Evolutionary conservation across 2,888 invertebrate genomes (phyloP), one percentile per base, ranked within the genome.

Genomic region (Mechanitis mazaeus): DNA sequence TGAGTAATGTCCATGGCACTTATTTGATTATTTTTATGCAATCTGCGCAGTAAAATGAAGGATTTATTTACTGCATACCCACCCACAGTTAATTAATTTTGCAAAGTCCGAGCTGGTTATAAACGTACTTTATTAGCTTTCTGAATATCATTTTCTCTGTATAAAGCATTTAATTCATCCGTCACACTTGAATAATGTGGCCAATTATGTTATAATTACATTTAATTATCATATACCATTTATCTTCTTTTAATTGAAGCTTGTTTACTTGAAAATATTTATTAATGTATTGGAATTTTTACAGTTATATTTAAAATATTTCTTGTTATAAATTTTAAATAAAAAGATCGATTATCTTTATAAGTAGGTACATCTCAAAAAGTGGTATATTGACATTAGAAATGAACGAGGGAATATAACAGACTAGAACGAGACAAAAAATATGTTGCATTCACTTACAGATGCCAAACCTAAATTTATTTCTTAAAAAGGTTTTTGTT

Each of bases 1-100:
- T 85, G 85, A 88, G 84, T 87, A 86, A 87, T 87, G 85, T 80
- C 83, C 86, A 84, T 81, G 83, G 80, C 85, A 87, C 85, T 87
- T 88, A 88, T 87, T 88, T 87, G 86, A 88, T 87, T 89, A 88
- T 87, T 87, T 88, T 88, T 88, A 85, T 88, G 87, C 88, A 88
- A 88, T 87, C 85, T 87, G 85, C 79, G 78, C 82, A 75, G 83
- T 76, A 81, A 86, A 88, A 85, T 84, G 83, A 85, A 83, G 81
- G 81, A 84, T 85, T 85, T 84, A 85, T 84, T 84, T 80, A 79
- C 80, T 78, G 80, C 78, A 81, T 74, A 75, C 76, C 77, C 78
- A 75, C 76, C 77, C 75, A 74, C 74, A 84, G 84, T 85, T 86
- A 87, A 87, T 88, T 87, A 86, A 83, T 84, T 83, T 87, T 80